Conservation (phyloP, 2,113 vertebrate genomes). For the Tragelaphus imberbis region DNA sequence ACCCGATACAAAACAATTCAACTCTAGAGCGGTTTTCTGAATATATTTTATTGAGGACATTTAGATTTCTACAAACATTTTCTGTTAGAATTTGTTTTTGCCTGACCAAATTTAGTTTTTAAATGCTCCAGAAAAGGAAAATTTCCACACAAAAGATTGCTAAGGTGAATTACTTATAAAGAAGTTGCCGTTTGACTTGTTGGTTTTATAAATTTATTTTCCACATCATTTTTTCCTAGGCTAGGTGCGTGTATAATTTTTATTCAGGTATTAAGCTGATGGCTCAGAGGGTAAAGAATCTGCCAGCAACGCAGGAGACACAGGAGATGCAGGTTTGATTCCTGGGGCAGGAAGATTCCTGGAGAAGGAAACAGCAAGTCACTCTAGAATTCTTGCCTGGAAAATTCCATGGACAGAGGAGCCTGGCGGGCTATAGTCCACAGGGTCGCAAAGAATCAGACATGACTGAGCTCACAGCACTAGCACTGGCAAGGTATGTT, state of each 20-base stretch:
- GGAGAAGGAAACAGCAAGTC: not conserved
- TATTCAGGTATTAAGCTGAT: not conserved
- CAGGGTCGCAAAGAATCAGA: not conserved
- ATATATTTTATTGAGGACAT: slow-evolving; percentile 9
- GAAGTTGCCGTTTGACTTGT: not conserved
- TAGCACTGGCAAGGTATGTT: not conserved
- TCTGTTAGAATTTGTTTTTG: slow-evolving; percentile 27
- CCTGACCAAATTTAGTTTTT: slow-evolving; percentile 21
- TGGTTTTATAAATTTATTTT: not conserved
- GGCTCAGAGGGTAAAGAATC: not conserved
- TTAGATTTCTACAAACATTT: slow-evolving; percentile 1
- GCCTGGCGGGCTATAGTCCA: not conserved
- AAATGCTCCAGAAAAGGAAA: not conserved
- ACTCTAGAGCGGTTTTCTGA: not conserved
- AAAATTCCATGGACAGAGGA: not conserved
- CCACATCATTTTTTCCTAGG: not conserved
- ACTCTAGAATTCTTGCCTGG: not conserved
- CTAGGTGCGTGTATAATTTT: not conserved
- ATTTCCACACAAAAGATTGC: not conserved
- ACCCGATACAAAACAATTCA: slow-evolving; percentile 7
- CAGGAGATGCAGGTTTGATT: not conserved
- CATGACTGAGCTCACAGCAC: not conserved
- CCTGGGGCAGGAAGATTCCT: not conserved
- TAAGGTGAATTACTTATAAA: not conserved
- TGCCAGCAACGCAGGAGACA: not conserved